Base-by-base conservation (phyloP, 2,797 vertebrate genomes). In the Cebuella pygmaea region DNA sequence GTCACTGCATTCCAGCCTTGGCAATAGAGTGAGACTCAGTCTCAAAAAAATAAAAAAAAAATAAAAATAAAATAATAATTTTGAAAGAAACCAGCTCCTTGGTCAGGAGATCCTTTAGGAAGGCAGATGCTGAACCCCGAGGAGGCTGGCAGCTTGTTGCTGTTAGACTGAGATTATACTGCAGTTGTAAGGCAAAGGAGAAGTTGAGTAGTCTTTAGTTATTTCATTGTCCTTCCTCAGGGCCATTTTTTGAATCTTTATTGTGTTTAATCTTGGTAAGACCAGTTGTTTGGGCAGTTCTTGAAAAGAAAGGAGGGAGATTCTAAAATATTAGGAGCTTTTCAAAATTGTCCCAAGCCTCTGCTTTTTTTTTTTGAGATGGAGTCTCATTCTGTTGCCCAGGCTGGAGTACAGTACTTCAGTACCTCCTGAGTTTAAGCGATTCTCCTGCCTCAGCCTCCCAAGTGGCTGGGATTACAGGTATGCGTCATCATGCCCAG, bases 41-140 rank as follows among this genome's bases (percentile, higher is more conserved):
- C 13, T 33, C 30, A 15, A 15, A 15, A 17, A 64, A 17, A 15
- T 15, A 15, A 61, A 27, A 59, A 61, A 30, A 30, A 61, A 61
- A 61, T 61, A 64, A 64, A 64, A 33, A 61, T 59, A 27, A 59
- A 59, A 61, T 33, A 61, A 88, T 95, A 55, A 74, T 93, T 97
- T 96, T 67, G 78, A 94, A 57, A 83, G 85, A 95, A 95, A 95
- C 8, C 48, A 86, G 39, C 85, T 85, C 27, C 33, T 90, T 85
- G 52, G 27, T 90, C 44, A 92, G 72, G 80, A 96, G 67, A n/a
- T 93, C 26, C 26, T 90, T 94, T 93, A 93, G 90, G 57, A 93
- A 75, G 90, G 20, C 36, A 82, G 81, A n/a, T 72, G 57, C 50
- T 94, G 80, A 86, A 94, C 87, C 46, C n/a, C 5, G 72, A 55